Evolutionary conservation across 2,113 vertebrate species (phyloP), one percentile per base, ranked within the genome.

Genomic region (Crotalus tigris): DNA sequence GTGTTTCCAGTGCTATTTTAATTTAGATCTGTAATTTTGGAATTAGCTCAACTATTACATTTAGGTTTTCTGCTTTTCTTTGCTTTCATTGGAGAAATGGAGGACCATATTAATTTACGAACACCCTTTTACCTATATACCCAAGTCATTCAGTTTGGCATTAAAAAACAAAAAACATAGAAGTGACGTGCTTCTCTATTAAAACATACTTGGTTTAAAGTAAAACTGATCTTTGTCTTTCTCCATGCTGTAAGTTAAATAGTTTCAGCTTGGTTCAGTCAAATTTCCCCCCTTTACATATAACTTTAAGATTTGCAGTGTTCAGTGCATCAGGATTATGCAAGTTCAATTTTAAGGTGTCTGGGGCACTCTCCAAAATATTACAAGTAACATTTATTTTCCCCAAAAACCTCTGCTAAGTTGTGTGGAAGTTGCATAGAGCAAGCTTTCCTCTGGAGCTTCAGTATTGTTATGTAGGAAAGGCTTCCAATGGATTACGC

Each of bases 41-140:
- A 86, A 94, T 92, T 87, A 53, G 23, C 51, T 87, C 24, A 54
- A 12, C 55, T 87, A 87, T 87, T 88, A 49, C 5, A 3, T 39
- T 94, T 21, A 53, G 90, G 86, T 57, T 75, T 46, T 51, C 46
- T 26, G 88, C 95, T 94, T 90, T 57, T 7, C 85, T 92, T 90
- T 92, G 91, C 87, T 96, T 93, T 94, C 93, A 90, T 54, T 92
- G 75, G 87, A 89, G 92, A 93, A 94, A 92, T 94, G 93, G 94
- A 94, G 95, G 59, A 91, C 90, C 89, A 3, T 59, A 53, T 96
- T 90, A 93, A 89, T 93, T 94, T 93, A 95, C 46, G 96, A 94
- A 33, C 61, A 5, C 69, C 85, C 88, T 96, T 85, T 75, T 15
- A 90, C 94, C 97, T 97, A 95, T 95, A 94, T 21, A 17, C 92